Evolutionary conservation across 2,797 vertebrate genomes (phyloP).

Genomic region (Emys orbicularis): DNA sequence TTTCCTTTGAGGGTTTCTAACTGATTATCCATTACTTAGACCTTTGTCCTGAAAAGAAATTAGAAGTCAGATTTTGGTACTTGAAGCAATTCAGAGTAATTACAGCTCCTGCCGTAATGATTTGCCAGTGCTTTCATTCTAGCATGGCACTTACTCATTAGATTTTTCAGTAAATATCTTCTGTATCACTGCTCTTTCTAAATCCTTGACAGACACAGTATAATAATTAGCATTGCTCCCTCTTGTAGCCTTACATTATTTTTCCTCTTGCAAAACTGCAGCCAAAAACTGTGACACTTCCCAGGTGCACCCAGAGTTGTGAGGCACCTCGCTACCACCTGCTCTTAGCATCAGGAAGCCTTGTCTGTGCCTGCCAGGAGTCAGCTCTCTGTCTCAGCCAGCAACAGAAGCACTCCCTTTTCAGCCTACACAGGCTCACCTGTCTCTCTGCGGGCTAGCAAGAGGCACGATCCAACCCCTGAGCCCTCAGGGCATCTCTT

Average conservation of each 20-base stretch:
- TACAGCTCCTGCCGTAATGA: constrained; percentile 39
- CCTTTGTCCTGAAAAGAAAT: constrained; percentile 56
- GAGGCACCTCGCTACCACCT: no score
- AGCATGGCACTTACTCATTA: constrained; percentile 35
- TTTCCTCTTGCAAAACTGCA: background rate
- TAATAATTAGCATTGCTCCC: background rate
- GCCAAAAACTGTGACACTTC: background rate
- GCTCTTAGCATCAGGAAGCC: no score
- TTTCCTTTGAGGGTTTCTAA: constrained; percentile 58
- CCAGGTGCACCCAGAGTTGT: no score
- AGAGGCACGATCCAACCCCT: no score
- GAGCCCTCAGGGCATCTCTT: no score
- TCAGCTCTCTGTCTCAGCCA: no score
- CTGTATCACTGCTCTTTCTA: background rate
- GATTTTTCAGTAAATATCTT: background rate
- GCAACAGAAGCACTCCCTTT: no score
- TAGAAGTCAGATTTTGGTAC: constrained; percentile 41
- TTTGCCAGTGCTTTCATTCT: constrained; percentile 33
- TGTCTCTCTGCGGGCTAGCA: no score
- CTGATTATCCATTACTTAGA: constrained; percentile 46
- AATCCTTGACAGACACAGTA: background rate
- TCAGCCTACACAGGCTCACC: no score
- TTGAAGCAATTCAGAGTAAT: constrained; percentile 47
- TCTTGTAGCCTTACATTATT: background rate
- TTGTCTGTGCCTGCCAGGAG: no score